These are phyloP conservation scores for Eurystomus gularis DNA, from an alignment of 2,113 vertebrate species.

Conservation along the genomic window DNA sequence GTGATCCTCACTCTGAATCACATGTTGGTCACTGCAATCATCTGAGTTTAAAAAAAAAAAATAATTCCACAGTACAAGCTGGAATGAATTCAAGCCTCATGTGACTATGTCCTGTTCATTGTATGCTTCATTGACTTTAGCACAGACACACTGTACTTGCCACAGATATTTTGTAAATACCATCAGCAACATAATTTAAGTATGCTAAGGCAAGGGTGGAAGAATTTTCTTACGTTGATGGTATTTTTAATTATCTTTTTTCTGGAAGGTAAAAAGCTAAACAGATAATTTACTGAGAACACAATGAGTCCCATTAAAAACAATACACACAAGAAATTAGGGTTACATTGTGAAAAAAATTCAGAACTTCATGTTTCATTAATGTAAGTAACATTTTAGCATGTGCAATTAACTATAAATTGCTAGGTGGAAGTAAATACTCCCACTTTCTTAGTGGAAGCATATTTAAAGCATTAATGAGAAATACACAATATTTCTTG, in stretches of 20 bases:
- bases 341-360: not conserved
- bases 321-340: not conserved
- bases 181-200: constrained; percentile 40
- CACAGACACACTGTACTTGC: constrained; percentile 68
- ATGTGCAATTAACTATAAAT: not conserved
- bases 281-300: not conserved
- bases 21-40: constrained; percentile 55
- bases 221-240: constrained; percentile 18
- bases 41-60: constrained; percentile 31
- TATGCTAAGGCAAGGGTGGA: constrained; percentile 3
- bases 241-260: not conserved
- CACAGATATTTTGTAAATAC: constrained; percentile 74
- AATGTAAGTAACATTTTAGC: not conserved
- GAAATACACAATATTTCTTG: not conserved
- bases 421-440: not conserved
- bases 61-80: constrained; percentile 34
- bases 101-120: constrained; percentile 69
- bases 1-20: not conserved
- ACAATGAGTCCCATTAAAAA: not conserved
- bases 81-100: constrained; percentile 61
- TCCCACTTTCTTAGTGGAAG: not conserved
- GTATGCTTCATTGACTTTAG: constrained; percentile 66
- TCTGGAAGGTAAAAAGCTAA: constrained; percentile 19
- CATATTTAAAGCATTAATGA: not conserved
- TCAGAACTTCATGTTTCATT: not conserved